These are phyloP conservation scores for Lymantria dispar DNA, from an alignment of 2,888 invertebrate species.

Conservation along the genomic window DNA sequence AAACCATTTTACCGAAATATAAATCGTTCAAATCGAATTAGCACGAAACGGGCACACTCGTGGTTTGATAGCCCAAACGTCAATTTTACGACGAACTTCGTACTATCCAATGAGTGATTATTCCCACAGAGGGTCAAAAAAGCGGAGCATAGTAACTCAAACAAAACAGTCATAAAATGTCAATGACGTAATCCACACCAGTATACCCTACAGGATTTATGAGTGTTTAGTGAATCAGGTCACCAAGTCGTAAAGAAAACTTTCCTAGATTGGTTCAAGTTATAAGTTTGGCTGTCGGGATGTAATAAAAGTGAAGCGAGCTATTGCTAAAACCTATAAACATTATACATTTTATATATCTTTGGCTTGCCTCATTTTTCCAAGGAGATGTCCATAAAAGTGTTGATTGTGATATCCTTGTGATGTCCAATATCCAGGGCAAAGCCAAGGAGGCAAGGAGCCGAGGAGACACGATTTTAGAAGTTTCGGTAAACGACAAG, in stretches of 20 bases:
- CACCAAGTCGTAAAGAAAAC: conserved; percentile 52
- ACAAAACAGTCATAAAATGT: conserved; percentile 47
- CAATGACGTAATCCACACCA: conserved; percentile 54
- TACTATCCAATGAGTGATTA: conserved; percentile 26
- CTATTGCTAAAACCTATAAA: too few relatives aligned
- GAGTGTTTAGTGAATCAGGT: conserved; percentile 58
- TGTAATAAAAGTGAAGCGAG: too few relatives aligned
- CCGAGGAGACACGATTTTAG: too few relatives aligned
- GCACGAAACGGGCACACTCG: conserved; percentile 1
- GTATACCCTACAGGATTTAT: conserved; percentile 55
- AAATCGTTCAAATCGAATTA: conserved; percentile 4
- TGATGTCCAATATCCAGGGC: too few relatives aligned
- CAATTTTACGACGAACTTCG: conserved; percentile 28
- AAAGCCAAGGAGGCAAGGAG: too few relatives aligned
- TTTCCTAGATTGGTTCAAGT: conserved; percentile 47
- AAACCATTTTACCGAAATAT: not conserved
- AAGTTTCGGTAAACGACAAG: too few relatives aligned
- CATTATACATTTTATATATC: too few relatives aligned
- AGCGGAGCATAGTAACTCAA: conserved; percentile 27
- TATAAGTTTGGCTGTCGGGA: conserved; percentile 4
- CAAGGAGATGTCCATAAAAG: too few relatives aligned
- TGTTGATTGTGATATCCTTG: too few relatives aligned
- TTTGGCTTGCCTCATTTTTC: too few relatives aligned
- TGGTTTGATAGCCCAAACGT: conserved; percentile 13
- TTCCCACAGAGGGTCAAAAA: conserved; percentile 32